Base-by-base conservation (phyloP, 64 coral and sea anemone genomes). In the Stylophora pistillata region DNA sequence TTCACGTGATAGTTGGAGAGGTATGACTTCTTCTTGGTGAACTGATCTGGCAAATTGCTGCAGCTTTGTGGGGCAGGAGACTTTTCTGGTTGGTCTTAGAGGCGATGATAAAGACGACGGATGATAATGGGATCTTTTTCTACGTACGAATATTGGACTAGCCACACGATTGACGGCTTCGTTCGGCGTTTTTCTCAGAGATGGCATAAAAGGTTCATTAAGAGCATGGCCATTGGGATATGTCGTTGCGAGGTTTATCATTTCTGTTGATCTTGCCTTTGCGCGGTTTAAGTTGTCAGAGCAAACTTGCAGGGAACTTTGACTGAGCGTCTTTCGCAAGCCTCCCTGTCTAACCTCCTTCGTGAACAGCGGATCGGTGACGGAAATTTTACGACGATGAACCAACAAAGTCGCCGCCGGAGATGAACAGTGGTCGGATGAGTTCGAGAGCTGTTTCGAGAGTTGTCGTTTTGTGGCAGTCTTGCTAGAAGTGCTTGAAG, bases 361-460 rank as follows among this genome's bases (percentile, higher is more conserved):
- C 9, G 23, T 84, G 26, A 62, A 5, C 64, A 37, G 80, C 21
- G 80, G 80, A 84, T 84, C 80, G 63, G 80, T 70, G 33, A 84
- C 80, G 34, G 80, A 84, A 84, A 84, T 84, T 37, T 84, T 55
- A 70, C 41, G 80, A 84, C 80, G 37, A 53, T 31, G 34, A 21
- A 47, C 80, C 80, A 62, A 84, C 33, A 64, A 27, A 41, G 33
- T 21, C 21, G 57, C 33, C 80, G 80, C 11, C 27, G 80, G 69
- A 84, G 80, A 52, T 61, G 80, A 84, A 63, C 30, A 84, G 21
- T 69, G 60, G 2, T 84, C 80, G 31, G 62, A 69, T 69, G 80
- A 69, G 61, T 37, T 84, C 23, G 80, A 84, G 13, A 27, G 47
- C 61, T 84, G 80, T 32, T 84, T 84, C 37, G 80, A 14, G 33